These are phyloP conservation scores for Sporophila hypoxantha DNA, from an alignment of 2,113 vertebrate species.

Conservation along the genomic window DNA sequence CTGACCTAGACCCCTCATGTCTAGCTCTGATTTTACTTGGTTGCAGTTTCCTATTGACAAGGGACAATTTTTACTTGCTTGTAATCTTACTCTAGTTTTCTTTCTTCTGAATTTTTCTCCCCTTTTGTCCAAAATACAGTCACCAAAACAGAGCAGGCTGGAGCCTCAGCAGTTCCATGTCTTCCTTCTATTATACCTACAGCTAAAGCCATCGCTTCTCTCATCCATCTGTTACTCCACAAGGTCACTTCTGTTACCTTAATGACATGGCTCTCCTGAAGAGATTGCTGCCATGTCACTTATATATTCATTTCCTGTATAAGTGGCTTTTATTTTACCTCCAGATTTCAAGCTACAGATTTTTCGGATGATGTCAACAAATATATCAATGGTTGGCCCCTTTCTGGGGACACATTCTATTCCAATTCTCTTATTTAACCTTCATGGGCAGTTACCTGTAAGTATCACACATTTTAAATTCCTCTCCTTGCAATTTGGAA, in stretches of 20 bases:
- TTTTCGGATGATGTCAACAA: background rate
- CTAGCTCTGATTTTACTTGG: background rate
- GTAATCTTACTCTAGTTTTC: background rate
- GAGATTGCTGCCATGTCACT: background rate
- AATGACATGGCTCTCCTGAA: background rate
- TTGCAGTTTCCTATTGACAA: background rate
- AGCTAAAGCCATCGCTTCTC: background rate
- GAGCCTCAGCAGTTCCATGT: background rate
- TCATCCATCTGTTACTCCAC: background rate
- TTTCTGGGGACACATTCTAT: background rate
- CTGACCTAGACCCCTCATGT: background rate
- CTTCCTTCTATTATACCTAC: background rate
- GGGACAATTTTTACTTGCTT: background rate
- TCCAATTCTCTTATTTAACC: background rate
- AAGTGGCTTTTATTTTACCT: background rate
- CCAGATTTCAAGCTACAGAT: background rate
- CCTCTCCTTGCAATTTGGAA: background rate
- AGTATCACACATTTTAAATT: background rate
- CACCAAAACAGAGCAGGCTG: background rate
- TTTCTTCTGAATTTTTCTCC: background rate
- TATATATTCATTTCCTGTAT: background rate
- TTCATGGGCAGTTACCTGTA: background rate
- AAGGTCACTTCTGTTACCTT: background rate
- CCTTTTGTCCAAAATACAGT: background rate
- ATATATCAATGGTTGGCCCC: background rate